Conservation (phyloP, 2,888 invertebrate genomes). For the Dynastes hyllus region DNA sequence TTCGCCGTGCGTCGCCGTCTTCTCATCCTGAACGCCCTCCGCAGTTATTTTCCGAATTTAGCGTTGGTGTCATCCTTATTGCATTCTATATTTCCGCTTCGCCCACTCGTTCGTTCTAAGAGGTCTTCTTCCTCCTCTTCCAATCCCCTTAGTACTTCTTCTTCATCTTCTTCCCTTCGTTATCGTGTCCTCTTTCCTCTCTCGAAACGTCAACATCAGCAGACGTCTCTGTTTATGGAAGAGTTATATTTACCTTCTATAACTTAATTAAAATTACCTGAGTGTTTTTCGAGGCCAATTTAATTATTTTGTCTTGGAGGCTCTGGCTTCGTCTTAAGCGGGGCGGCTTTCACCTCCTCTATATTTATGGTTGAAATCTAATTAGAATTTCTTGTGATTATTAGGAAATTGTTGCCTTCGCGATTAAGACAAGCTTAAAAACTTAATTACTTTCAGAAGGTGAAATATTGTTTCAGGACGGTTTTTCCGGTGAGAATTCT, state of each 20-base stretch:
- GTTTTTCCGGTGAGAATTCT: constrained; percentile 1
- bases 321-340: constrained; percentile 40
- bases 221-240: constrained; percentile 48
- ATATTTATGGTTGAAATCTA: constrained; percentile 56
- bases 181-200: neutral
- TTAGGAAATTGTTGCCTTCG: constrained; percentile 53
- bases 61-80: constrained; percentile 39
- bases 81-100: constrained; percentile 28
- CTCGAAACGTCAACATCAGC: constrained; percentile 40
- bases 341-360: constrained; percentile 45
- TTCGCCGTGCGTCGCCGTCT: neutral
- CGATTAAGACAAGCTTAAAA: constrained; percentile 53
- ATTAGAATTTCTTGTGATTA: constrained; percentile 58
- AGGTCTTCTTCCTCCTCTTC: constrained; percentile 7
- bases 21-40: constrained; percentile 6
- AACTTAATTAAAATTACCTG: constrained; percentile 57
- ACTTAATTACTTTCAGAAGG: constrained; percentile 49
- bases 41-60: constrained; percentile 44
- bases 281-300: constrained; percentile 57
- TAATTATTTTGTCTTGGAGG: constrained; percentile 57
- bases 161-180: constrained; percentile 3
- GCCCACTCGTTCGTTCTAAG: neutral
- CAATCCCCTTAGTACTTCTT: constrained; percentile 7
- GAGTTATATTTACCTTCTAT: constrained; percentile 51
- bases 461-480: constrained; percentile 38